Conservation (phyloP, 2,888 invertebrate genomes). For the Lordiphosa andalusiaca region DNA sequence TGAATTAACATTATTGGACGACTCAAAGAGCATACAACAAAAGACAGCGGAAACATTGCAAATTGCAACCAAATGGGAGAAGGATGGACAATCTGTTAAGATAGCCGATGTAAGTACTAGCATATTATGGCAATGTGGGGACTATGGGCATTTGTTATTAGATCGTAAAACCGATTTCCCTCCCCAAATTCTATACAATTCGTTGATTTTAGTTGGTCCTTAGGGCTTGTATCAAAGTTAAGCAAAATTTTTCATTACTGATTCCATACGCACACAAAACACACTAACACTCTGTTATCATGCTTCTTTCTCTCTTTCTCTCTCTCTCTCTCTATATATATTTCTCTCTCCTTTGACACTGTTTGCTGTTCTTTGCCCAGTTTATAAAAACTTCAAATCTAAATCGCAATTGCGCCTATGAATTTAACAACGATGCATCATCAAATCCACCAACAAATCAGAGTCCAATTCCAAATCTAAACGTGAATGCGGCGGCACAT, state of each 20-base stretch:
- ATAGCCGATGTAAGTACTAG: constrained; percentile 79
- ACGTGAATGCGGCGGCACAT: constrained; percentile 58
- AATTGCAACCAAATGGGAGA: constrained; percentile 96
- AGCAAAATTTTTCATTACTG: too few relatives aligned
- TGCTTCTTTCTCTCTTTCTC: constrained; percentile 7
- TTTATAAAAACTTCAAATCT: constrained; percentile 77
- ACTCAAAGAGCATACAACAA: constrained; percentile 96
- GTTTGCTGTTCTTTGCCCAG: constrained; percentile 51
- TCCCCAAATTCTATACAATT: too few relatives aligned
- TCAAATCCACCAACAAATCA: constrained; percentile 52
- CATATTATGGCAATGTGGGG: neutral
- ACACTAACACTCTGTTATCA: too few relatives aligned
- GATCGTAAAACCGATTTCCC: neutral
- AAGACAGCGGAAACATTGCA: constrained; percentile 97
- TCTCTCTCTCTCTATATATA: constrained; percentile 8
- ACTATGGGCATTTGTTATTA: constrained; percentile 1
- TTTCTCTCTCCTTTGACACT: constrained; percentile 12
- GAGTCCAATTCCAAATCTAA: constrained; percentile 63
- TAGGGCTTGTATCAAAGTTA: too few relatives aligned
- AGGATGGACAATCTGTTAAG: constrained; percentile 80
- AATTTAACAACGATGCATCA: constrained; percentile 69
- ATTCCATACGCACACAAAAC: too few relatives aligned
- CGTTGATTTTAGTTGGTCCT: too few relatives aligned
- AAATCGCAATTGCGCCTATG: constrained; percentile 76
- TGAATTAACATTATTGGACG: constrained; percentile 97